phyloP scores from a whole-genome alignment of 1,140 invertebrate species.

The Maniola jurtina region DNA sequence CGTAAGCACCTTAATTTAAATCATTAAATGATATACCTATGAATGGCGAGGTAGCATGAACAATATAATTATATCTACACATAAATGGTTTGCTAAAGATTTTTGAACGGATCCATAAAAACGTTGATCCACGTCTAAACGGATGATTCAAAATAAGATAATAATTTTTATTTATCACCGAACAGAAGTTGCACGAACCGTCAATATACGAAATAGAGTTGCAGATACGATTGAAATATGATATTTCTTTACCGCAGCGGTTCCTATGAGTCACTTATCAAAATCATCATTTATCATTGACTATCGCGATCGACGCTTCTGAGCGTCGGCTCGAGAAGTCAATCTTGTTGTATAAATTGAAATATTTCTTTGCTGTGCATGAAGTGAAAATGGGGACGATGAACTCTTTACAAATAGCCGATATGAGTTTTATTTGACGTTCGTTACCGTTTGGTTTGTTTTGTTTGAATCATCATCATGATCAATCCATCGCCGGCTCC shows the following conservation, averaged over 20 bases:
- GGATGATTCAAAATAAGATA: slow-evolving; percentile 34
- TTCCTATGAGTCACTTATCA: slow-evolving; percentile 51
- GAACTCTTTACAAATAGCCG: slow-evolving; percentile 5
- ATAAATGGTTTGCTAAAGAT: neutral
- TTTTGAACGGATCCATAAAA: neutral
- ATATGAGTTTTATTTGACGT: neutral
- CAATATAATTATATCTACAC: too few relatives aligned
- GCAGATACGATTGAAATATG: slow-evolving; percentile 58
- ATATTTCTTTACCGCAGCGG: slow-evolving; percentile 41
- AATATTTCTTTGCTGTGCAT: slow-evolving; percentile 33
- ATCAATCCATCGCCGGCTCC: too few relatives aligned
- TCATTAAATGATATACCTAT: too few relatives aligned
- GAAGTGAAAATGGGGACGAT: slow-evolving; percentile 10
- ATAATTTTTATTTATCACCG: slow-evolving; percentile 42
- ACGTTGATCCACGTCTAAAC: slow-evolving; percentile 16
- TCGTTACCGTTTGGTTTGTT: neutral
- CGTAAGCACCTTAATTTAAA: too few relatives aligned
- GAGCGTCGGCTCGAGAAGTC: slow-evolving; percentile 46
- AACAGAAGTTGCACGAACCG: slow-evolving; percentile 41
- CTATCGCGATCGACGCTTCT: slow-evolving; percentile 60
- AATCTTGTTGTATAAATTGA: slow-evolving; percentile 51
- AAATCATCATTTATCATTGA: slow-evolving; percentile 63
- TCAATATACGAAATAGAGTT: slow-evolving; percentile 46
- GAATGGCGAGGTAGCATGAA: too few relatives aligned
- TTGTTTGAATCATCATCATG: too few relatives aligned